Base-by-base conservation (phyloP, 1,140 invertebrate genomes). In the Drosophila paulistorum region DNA sequence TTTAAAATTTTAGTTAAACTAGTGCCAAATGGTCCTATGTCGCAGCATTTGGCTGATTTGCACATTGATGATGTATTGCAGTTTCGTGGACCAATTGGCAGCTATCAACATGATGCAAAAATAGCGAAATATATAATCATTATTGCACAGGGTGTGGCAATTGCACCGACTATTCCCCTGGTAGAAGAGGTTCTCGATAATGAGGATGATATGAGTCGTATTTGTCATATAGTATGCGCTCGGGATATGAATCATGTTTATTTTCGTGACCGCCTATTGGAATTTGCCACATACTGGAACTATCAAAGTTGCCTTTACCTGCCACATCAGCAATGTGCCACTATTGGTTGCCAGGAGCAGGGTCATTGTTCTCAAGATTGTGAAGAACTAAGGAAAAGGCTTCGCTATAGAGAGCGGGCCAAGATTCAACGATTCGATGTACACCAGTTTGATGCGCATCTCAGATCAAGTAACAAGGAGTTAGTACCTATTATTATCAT, bases 1-100 rank as follows among this genome's bases (percentile, higher is more conserved):
- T 91, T 92, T 26, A 81, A 90, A 64, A 87, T 92, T 35, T 33
- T 92, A 30, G 85, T 92, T 1, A 92, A 92, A 60, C 63, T 92
- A 23, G 64, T 74, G 55, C 62, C 71, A 1, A 51, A 55, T 13
- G 91, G 91, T 10, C 51, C 57, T 6, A 92, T 92, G 91, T 90
- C 91, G 0, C 30, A 51, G 13, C 76, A 70, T 48, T 60, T 92
- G 41, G 13, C 54, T 3, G 13, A 39, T 0, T 9, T 90, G 20
- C 48, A 63, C 23, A 45, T 62, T 10, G 54, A 68, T 37, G 79
- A 91, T 54, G 35, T 68, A n/a, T 72, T 90, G 6, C 71, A 90
- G 39, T 92, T 91, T 67, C 85, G 87, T 1, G 91, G 91, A 1
- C 85, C 89, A 4, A 89, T 92, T 61, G 91, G 91, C 0, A 72